Conservation (phyloP, 37 sponge, comb jelly and placozoan species). For the Hormiphora californensis region DNA sequence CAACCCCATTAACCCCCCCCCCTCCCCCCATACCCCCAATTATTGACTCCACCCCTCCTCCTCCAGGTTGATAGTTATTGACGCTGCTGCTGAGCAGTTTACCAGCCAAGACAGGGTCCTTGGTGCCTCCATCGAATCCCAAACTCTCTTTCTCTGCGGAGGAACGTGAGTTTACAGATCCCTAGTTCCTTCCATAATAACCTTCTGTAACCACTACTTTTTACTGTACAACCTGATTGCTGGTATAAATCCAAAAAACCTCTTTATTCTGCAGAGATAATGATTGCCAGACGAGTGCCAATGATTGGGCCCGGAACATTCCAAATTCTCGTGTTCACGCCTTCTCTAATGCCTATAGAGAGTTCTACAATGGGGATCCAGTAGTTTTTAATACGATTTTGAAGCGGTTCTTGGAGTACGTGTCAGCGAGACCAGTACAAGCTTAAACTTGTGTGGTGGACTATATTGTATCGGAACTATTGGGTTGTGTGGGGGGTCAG, state of each 20-base stretch:
- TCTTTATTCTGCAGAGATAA: not conserved
- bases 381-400: slow-evolving; percentile 36
- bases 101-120: not conserved
- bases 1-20: too few species aligned
- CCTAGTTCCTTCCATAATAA: not conserved
- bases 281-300: not conserved
- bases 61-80: too few species aligned
- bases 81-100: slow-evolving; percentile 5
- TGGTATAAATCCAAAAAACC: not conserved
- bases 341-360: slow-evolving; percentile 32
- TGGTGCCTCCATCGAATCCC: not conserved
- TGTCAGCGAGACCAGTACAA: too few species aligned
- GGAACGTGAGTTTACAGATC: not conserved
- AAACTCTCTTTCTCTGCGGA: slow-evolving; percentile 35
- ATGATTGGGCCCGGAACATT: slow-evolving; percentile 19
- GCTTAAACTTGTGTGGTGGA: too few species aligned
- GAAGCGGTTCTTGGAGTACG: slow-evolving; percentile 21
- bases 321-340: slow-evolving; percentile 10
- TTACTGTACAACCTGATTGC: not conserved
- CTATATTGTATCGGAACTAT: too few species aligned
- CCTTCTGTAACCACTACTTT: not conserved
- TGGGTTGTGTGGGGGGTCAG: too few species aligned
- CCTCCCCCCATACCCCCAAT: too few species aligned
- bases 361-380: slow-evolving; percentile 24
- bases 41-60: too few species aligned